A percentile compares a stretch with the other conserved stretches of the same genome.
Conservation (phyloP, 2,113 vertebrate genomes). For the Clinocottus analis region DNA sequence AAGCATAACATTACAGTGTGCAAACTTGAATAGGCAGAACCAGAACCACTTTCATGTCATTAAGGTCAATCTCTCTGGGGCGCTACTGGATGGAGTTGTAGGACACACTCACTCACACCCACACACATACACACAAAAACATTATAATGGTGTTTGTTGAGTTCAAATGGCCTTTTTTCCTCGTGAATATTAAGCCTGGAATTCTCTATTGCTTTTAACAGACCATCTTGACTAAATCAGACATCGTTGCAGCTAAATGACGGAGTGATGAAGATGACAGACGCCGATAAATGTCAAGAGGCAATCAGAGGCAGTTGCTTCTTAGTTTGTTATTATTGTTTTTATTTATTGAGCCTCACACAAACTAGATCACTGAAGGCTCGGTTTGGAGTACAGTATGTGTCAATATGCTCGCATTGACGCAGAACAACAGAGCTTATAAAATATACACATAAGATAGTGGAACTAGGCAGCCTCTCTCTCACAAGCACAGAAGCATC, state of each 20-base stretch:
- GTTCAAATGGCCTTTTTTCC: conserved; percentile 10
- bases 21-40: conserved; percentile 29
- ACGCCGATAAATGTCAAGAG: background rate
- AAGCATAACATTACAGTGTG: conserved; percentile 6
- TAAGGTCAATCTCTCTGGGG: conserved; percentile 48
- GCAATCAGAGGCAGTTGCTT: background rate
- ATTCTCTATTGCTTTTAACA: conserved; percentile 9
- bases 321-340: background rate
- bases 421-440: background rate
- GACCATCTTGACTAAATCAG: conserved; percentile 9
- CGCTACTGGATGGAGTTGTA: background rate
- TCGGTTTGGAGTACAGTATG: background rate
- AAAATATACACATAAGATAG: background rate
- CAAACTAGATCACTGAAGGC: background rate
- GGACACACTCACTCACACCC: conserved; percentile 4
- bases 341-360: conserved; percentile 23
- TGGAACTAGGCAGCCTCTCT: background rate
- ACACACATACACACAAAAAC: conserved; percentile 5
- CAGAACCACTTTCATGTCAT: conserved; percentile 42
- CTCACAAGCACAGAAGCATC: conserved; percentile 21
- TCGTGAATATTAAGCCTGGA: conserved; percentile 2
- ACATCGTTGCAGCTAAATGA: conserved; percentile 18
- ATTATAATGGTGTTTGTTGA: background rate
- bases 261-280: background rate
- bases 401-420: background rate